Evolutionary conservation across 2,797 vertebrate species (phyloP).

Genomic region (Channallabes apus): DNA sequence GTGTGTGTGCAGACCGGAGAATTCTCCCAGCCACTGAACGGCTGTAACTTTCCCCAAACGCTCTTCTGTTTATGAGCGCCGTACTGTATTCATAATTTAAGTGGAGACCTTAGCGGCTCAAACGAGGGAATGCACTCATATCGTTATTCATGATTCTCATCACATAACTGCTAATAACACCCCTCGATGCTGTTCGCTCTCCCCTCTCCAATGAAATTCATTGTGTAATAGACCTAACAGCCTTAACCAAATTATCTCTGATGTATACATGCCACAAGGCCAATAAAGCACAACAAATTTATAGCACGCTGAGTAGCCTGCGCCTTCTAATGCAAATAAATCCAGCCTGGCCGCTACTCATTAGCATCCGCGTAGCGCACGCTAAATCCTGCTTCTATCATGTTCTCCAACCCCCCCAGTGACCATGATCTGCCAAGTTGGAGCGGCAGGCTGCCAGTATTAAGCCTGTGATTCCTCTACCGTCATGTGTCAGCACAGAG

Average conservation of each 20-base stretch:
- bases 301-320: constrained; percentile 49
- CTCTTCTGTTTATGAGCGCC: constrained; percentile 52
- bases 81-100: constrained; percentile 57
- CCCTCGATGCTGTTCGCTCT: constrained; percentile 39
- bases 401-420: constrained; percentile 67
- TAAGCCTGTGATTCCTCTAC: constrained; percentile 69
- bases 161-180: constrained; percentile 58
- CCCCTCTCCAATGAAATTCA: constrained; percentile 41
- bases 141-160: constrained; percentile 57
- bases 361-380: constrained; percentile 63
- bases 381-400: constrained; percentile 59
- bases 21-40: constrained; percentile 43
- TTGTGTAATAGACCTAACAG: constrained; percentile 60
- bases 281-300: constrained; percentile 59
- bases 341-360: constrained; percentile 71
- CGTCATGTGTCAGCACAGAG: constrained; percentile 69
- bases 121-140: constrained; percentile 46
- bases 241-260: constrained; percentile 57
- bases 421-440: constrained; percentile 76
- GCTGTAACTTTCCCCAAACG: constrained; percentile 42
- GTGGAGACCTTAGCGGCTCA: constrained; percentile 48
- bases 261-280: constrained; percentile 60
- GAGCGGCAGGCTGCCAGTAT: constrained; percentile 77
- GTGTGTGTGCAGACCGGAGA: neutral
- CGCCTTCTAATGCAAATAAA: constrained; percentile 63